Percentiles rank a stretch among this genome's conserved stretches.
Conservation (phyloP, 2,888 invertebrate genomes). For the Lomographa bimaculata region DNA sequence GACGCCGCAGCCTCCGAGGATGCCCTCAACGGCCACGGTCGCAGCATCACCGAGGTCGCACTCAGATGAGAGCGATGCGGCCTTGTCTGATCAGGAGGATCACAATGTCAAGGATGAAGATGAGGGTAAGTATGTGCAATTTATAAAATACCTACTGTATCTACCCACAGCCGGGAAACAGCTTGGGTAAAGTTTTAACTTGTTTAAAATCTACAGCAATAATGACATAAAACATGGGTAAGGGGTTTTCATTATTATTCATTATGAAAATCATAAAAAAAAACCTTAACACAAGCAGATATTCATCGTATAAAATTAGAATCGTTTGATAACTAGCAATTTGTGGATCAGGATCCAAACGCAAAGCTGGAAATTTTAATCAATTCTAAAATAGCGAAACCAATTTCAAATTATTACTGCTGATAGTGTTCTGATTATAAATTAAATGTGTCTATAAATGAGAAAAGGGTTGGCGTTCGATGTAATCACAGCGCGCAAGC, state of each 20-base stretch:
- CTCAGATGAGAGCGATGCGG: slow-evolving; percentile 91
- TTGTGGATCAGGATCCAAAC: slow-evolving; percentile 1
- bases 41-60: slow-evolving; percentile 88
- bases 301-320: background rate
- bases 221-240: too few species aligned
- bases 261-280: too few species aligned
- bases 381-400: slow-evolving; percentile 6
- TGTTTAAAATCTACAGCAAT: too few species aligned
- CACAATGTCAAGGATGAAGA: slow-evolving; percentile 92
- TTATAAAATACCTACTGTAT: too few species aligned
- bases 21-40: slow-evolving; percentile 83
- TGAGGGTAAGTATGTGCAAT: slow-evolving; percentile 83
- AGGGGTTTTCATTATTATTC: too few species aligned
- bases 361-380: background rate
- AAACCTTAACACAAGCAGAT: too few species aligned
- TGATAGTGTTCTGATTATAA: slow-evolving; percentile 34
- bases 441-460: slow-evolving; percentile 39
- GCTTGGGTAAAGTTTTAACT: too few species aligned
- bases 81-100: slow-evolving; percentile 93
- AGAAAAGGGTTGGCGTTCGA: slow-evolving; percentile 38
- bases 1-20: slow-evolving; percentile 83
- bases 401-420: slow-evolving; percentile 9
- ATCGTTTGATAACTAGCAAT: background rate
- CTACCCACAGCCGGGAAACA: too few species aligned
- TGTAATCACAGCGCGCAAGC: slow-evolving; percentile 50